Conservation (phyloP, 2,797 vertebrate genomes). For the Melanotaenia pygmaea region DNA sequence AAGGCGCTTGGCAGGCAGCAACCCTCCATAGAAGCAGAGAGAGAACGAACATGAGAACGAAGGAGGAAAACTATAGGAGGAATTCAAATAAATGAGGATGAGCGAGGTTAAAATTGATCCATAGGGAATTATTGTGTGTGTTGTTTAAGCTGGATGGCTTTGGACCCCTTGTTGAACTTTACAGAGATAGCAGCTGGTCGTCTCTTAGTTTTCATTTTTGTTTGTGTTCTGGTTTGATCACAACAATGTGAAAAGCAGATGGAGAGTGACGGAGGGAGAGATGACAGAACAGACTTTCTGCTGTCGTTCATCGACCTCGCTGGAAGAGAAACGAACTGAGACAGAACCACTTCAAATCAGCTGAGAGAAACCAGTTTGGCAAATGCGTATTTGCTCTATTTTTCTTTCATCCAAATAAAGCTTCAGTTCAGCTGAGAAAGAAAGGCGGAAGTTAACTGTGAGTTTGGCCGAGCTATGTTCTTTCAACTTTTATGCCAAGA, state of each 20-base stretch:
- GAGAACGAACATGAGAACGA: constrained; percentile 45
- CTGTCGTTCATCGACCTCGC: constrained; percentile 42
- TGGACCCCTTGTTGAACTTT: constrained; percentile 49
- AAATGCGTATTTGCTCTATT: constrained; percentile 34
- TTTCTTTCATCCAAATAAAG: constrained; percentile 52
- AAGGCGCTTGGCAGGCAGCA: constrained; percentile 59
- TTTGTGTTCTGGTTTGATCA: constrained; percentile 29
- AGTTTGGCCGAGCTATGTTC: constrained; percentile 45
- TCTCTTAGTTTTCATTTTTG: constrained; percentile 33
- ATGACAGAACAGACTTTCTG: background rate
- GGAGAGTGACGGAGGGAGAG: constrained; percentile 38
- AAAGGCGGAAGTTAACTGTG: constrained; percentile 34
- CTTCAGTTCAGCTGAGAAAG: constrained; percentile 42
- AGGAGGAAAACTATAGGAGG: constrained; percentile 26
- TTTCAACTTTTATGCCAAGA: constrained; percentile 52
- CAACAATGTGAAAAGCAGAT: constrained; percentile 58
- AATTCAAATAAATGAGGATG: constrained; percentile 53
- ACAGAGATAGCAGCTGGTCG: constrained; percentile 62
- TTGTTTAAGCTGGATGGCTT: constrained; percentile 69
- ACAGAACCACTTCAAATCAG: constrained; percentile 18
- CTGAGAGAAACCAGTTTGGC: constrained; percentile 46
- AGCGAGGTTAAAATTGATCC: constrained; percentile 45
- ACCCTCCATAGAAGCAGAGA: constrained; percentile 27
- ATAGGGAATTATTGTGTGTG: constrained; percentile 41
- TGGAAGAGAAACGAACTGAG: constrained; percentile 19